Conservation (phyloP, 1,140 invertebrate species). For the Metopolophium dirhodum region DNA sequence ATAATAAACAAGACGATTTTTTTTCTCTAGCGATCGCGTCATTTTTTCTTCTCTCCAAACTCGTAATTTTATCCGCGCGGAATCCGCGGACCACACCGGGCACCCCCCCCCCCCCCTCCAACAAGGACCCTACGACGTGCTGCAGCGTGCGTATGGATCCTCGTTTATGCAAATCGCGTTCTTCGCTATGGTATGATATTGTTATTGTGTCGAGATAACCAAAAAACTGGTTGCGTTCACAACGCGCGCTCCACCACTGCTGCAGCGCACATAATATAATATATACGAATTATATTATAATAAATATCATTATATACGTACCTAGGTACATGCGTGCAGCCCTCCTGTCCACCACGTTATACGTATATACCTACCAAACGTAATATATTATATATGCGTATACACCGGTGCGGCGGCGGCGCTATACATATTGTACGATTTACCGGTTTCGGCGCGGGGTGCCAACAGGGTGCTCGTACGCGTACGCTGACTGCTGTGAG, state of each 20-base stretch:
- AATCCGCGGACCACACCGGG: background rate
- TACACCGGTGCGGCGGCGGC: no score
- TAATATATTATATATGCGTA: background rate
- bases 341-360: no score
- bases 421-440: background rate
- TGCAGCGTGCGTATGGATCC: background rate
- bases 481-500: background rate
- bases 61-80: slow-evolving; percentile 15
- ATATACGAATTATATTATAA: no score
- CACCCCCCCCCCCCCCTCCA: background rate
- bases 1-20: background rate
- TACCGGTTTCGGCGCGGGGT: slow-evolving; percentile 35
- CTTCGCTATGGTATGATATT: no score
- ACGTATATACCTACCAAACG: background rate
- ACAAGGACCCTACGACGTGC: background rate
- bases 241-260: background rate
- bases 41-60: background rate
- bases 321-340: no score
- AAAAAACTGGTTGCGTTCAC: slow-evolving; percentile 15
- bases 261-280: background rate
- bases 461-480: slow-evolving; percentile 21
- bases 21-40: background rate
- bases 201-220: background rate
- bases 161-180: background rate
- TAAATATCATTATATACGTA: no score